Evolutionary conservation across 2,888 invertebrate species (phyloP), one percentile per base, ranked within the genome.

Genomic region (Sinodicranocentrus sp.): DNA sequence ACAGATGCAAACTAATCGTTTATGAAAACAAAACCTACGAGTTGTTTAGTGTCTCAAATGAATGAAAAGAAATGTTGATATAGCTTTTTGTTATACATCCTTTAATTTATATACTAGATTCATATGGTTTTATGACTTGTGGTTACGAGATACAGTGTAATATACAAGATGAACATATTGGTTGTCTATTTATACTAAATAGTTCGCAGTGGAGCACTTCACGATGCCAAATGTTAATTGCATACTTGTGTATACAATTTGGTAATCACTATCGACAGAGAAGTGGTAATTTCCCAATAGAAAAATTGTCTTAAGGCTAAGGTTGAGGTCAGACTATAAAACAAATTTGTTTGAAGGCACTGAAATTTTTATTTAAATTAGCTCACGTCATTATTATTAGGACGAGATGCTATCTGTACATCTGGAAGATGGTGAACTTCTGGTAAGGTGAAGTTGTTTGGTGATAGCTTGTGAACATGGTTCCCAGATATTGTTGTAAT

Each of bases 261-360:
- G n/a, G n/a, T n/a, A n/a, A n/a, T n/a, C n/a, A n/a, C n/a, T n/a
- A n/a, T n/a, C n/a, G n/a, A n/a, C n/a, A n/a, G n/a, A n/a, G n/a
- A n/a, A n/a, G n/a, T n/a, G n/a, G n/a, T n/a, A n/a, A n/a, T n/a
- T n/a, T n/a, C n/a, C n/a, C n/a, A n/a, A n/a, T n/a, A n/a, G n/a
- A n/a, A n/a, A n/a, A n/a, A n/a, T n/a, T n/a, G 19, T 54, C 19
- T 21, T 65, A 65, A 65, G 65, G 65, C 65, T 65, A 43, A 65
- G 43, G 43, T 33, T 39, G 65, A 65, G 65, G 65, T 68, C 68
- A 48, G 21, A 33, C 19, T 33, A 19, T 8, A 39, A 39, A 17
- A 33, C 25, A 59, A 26, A 57, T 6, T 57, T 23, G 6, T 19
- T 57, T 23, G 39, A 39, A 39, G 13, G 39, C 5, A 8, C 39